Conservation (phyloP, 1,140 invertebrate genomes). For the Leptestheria dahalacensis region DNA sequence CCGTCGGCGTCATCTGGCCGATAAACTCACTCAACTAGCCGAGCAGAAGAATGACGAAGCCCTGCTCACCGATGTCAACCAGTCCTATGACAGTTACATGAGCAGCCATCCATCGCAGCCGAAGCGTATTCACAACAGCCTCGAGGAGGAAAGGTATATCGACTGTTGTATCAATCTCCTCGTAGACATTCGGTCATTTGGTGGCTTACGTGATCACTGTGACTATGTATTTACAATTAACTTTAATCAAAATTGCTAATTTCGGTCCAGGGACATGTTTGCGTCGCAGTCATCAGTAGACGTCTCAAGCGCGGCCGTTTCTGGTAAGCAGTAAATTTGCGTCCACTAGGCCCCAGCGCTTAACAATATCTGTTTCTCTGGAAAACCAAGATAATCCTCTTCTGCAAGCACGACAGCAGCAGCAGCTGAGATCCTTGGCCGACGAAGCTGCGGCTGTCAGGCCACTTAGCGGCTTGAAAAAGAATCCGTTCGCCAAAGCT, state of each 20-base stretch:
- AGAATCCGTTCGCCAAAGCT: constrained; percentile 12
- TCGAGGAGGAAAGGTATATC: constrained; percentile 6
- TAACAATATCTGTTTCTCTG: too few relatives aligned
- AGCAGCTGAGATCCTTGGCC: not conserved
- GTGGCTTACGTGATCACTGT: too few relatives aligned
- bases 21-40: constrained; percentile 31
- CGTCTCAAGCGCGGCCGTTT: not conserved
- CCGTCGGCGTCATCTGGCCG: constrained; percentile 55
- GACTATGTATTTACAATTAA: too few relatives aligned
- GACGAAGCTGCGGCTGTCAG: not conserved
- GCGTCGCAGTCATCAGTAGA: not conserved
- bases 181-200: too few relatives aligned
- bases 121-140: constrained; percentile 12
- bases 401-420: not conserved
- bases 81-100: constrained; percentile 3
- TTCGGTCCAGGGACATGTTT: constrained; percentile 10
- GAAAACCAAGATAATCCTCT: constrained; percentile 12
- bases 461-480: constrained; percentile 1
- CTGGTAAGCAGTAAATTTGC: not conserved
- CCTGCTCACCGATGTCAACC: constrained; percentile 25
- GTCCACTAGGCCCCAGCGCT: not conserved
- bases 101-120: constrained; percentile 24
- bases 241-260: not conserved
- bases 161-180: too few relatives aligned
- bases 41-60: constrained; percentile 24